These are phyloP conservation scores for Cyclophora punctaria DNA, from an alignment of 2,888 invertebrate genomes.

Conservation along the genomic window DNA sequence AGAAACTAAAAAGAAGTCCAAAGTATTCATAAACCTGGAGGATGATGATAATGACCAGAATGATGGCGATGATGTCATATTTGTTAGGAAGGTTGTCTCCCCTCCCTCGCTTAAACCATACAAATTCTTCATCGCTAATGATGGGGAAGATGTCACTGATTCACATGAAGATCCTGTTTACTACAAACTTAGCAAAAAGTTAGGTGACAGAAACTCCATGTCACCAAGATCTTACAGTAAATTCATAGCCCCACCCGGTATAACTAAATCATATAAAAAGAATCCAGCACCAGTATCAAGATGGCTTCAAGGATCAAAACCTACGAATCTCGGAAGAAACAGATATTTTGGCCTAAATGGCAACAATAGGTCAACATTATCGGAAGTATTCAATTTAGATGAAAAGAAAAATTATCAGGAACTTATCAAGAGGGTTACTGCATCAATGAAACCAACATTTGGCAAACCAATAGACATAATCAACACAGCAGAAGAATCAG, in stretches of 20 bases:
- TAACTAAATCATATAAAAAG: constrained; percentile 55
- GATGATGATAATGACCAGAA: constrained; percentile 41
- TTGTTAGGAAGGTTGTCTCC: constrained; percentile 47
- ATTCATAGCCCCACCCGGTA: constrained; percentile 52
- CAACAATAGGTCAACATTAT: constrained; percentile 49
- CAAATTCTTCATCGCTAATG: constrained; percentile 39
- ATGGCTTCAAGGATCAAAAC: constrained; percentile 47
- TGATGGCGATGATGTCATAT: constrained; percentile 56
- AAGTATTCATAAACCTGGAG: constrained; percentile 50
- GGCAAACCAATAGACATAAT: constrained; percentile 42
- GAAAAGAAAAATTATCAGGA: constrained; percentile 74
- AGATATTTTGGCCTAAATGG: constrained; percentile 46
- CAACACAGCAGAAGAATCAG: constrained; percentile 51
- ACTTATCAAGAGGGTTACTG: constrained; percentile 58
- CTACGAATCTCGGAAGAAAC: constrained; percentile 44
- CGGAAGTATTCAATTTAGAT: constrained; percentile 72
- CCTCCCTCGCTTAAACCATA: constrained; percentile 44
- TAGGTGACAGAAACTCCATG: constrained; percentile 34
- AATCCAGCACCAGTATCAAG: constrained; percentile 38
- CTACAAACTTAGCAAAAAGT: constrained; percentile 40
- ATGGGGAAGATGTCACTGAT: constrained; percentile 26
- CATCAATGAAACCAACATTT: constrained; percentile 35
- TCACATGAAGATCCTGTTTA: constrained; percentile 34
- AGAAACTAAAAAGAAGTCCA: constrained; percentile 36
- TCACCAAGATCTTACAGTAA: constrained; percentile 49